Percentiles rank a stretch among this genome's conserved stretches.
These are phyloP conservation scores for Antheraea yamamai DNA, from an alignment of 2,888 invertebrate genomes.

Conservation along the genomic window DNA sequence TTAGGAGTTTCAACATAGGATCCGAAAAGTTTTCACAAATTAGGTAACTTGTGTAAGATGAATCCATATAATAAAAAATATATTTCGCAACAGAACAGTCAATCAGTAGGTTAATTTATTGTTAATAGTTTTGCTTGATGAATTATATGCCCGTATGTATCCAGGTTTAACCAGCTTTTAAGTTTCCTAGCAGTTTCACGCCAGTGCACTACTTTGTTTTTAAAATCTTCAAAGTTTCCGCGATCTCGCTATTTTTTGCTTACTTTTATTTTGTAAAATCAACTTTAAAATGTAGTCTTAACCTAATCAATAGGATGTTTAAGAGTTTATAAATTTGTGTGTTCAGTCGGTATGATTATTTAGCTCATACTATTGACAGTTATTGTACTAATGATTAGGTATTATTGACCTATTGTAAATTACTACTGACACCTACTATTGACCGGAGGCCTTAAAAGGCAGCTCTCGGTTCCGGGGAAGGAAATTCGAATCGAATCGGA, in stretches of 20 bases:
- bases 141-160: slow-evolving; percentile 34
- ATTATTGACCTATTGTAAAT: too few relatives aligned
- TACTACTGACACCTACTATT: too few relatives aligned
- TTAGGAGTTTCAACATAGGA: not conserved
- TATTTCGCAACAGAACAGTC: not conserved
- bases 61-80: not conserved
- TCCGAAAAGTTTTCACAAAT: not conserved
- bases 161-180: slow-evolving; percentile 49
- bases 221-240: slow-evolving; percentile 54
- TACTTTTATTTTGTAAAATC: slow-evolving; percentile 37
- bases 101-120: not conserved
- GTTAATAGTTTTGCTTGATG: not conserved
- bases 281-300: slow-evolving; percentile 27
- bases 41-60: not conserved
- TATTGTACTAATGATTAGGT: too few relatives aligned
- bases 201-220: slow-evolving; percentile 57
- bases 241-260: slow-evolving; percentile 42
- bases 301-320: not conserved
- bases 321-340: not conserved
- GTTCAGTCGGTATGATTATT: not conserved
- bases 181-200: slow-evolving; percentile 57
- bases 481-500: too few relatives aligned
- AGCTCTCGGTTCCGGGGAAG: too few relatives aligned
- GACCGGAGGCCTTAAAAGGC: too few relatives aligned
- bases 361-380: too few relatives aligned